These are phyloP conservation scores for Pyrocephalus nanus DNA, from an alignment of 2,797 vertebrate genomes.

Conservation along the genomic window DNA sequence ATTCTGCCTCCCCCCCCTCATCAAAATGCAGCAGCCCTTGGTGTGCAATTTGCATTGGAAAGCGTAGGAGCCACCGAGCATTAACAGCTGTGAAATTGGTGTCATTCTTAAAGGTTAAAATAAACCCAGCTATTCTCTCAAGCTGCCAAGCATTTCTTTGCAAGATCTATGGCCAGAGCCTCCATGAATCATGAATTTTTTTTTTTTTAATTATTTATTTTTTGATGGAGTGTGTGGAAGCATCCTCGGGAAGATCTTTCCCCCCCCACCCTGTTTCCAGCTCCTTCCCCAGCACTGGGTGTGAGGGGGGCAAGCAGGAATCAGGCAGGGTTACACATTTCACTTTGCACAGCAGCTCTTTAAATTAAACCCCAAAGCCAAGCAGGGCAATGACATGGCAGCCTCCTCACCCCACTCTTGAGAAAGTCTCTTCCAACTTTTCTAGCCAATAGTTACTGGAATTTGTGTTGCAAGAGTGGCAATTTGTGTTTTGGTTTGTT, in stretches of 20 bases:
- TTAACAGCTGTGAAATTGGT: slow-evolving; percentile 68
- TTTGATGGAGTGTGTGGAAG: neutral
- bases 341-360: neutral
- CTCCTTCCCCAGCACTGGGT: neutral
- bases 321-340: neutral
- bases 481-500: neutral
- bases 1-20: neutral
- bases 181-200: slow-evolving; percentile 28
- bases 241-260: neutral
- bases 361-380: neutral
- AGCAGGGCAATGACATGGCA: neutral
- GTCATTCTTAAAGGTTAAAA: slow-evolving; percentile 70
- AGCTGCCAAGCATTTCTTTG: slow-evolving; percentile 57
- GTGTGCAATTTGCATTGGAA: slow-evolving; percentile 65
- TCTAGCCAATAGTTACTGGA: neutral
- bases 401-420: neutral
- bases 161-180: slow-evolving; percentile 24
- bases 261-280: neutral
- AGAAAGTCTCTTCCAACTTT: neutral
- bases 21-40: slow-evolving; percentile 35
- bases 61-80: slow-evolving; percentile 55
- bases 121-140: slow-evolving; percentile 43
- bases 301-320: neutral
- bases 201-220: neutral
- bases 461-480: neutral